These are phyloP conservation scores for Periparus ater DNA, from an alignment of 2,797 vertebrate genomes.

Conservation along the genomic window DNA sequence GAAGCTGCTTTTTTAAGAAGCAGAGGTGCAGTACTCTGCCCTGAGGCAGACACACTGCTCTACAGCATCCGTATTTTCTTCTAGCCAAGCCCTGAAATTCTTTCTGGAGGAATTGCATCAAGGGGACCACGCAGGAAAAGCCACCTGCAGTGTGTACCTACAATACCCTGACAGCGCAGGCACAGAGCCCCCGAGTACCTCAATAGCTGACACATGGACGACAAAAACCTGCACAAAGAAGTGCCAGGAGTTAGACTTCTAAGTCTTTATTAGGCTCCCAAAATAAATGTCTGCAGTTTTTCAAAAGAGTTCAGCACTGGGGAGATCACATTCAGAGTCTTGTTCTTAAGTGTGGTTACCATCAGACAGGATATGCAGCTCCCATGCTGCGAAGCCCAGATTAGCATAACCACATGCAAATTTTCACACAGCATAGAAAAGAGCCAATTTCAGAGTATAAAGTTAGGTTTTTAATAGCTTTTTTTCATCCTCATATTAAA, in stretches of 20 bases:
- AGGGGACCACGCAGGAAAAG: background rate
- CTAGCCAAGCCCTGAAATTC: background rate
- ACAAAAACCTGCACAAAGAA: background rate
- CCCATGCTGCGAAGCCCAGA: background rate
- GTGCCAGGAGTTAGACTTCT: background rate
- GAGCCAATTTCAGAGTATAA: background rate
- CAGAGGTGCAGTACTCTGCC: background rate
- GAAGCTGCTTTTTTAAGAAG: background rate
- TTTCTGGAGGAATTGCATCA: background rate
- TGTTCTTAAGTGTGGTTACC: background rate
- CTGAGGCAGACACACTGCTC: background rate
- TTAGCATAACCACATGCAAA: constrained; percentile 33
- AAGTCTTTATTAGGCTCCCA: background rate
- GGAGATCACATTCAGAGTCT: background rate
- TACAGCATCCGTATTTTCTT: background rate
- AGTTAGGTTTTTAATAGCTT: constrained; percentile 3
- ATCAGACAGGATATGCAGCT: background rate
- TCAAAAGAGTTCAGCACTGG: background rate
- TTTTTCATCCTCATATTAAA: constrained; percentile 43
- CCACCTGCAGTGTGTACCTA: background rate
- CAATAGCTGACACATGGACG: background rate
- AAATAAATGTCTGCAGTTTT: constrained; percentile 16
- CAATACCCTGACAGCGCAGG: background rate
- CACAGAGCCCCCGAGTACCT: background rate
- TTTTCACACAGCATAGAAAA: constrained; percentile 20